phyloP scores from a whole-genome alignment of 2,797 vertebrate genomes.

The Myotis vivesi region DNA sequence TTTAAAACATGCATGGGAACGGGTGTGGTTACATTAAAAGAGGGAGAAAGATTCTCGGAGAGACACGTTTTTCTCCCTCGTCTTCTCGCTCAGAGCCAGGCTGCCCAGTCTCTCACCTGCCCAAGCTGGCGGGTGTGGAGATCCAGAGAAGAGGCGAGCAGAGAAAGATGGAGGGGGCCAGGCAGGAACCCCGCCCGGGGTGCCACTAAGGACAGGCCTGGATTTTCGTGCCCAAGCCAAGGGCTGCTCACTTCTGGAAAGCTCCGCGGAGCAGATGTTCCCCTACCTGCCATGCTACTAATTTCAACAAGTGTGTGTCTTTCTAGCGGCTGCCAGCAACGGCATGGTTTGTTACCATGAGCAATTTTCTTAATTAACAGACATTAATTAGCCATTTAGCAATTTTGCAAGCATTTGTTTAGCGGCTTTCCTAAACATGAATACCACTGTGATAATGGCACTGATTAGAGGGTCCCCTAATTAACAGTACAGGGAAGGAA shows the following conservation, averaged over 20 bases:
- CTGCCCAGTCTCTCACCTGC: background rate
- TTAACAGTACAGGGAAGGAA: constrained; percentile 91
- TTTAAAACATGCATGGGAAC: constrained; percentile 48
- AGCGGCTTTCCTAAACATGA: constrained; percentile 92
- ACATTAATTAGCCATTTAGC: constrained; percentile 92
- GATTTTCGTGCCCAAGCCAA: background rate
- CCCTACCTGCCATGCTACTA: constrained; percentile 88
- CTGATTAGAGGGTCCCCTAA: constrained; percentile 91
- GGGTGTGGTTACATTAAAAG: background rate
- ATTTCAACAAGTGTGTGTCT: constrained; percentile 90
- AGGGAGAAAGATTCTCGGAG: background rate
- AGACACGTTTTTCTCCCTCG: background rate
- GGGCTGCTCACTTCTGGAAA: constrained; percentile 81
- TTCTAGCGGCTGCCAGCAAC: constrained; percentile 89
- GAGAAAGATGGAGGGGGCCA: background rate
- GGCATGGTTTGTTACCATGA: constrained; percentile 90
- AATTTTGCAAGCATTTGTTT: constrained; percentile 91
- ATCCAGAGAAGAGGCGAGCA: background rate
- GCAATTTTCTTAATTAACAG: constrained; percentile 93
- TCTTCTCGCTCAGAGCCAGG: background rate
- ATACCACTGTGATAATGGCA: constrained; percentile 91
- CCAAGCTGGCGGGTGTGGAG: fast-evolving
- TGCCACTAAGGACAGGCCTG: background rate
- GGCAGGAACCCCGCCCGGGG: fast-evolving
- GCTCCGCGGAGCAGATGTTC: constrained; percentile 86